Evolutionary conservation across 2,888 invertebrate genomes (phyloP).

Genomic region (Belgica antarctica): DNA sequence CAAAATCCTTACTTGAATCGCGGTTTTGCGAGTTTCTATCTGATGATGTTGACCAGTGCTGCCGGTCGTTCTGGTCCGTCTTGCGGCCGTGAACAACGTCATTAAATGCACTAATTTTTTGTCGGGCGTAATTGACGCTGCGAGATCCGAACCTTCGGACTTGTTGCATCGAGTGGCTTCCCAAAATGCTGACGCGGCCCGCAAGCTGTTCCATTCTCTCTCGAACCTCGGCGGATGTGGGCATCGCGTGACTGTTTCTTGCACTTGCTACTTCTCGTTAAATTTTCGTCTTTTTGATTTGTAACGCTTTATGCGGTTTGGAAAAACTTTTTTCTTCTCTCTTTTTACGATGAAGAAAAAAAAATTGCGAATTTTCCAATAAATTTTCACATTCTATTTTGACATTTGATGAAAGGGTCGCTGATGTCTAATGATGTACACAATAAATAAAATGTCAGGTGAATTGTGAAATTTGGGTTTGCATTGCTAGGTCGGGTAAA

Average conservation of each 20-base stretch:
- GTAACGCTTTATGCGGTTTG: not conserved
- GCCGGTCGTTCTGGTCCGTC: not conserved
- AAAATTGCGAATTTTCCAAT: no score
- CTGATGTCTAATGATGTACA: not conserved
- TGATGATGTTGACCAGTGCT: constrained; percentile 31
- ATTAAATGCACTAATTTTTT: constrained; percentile 28
- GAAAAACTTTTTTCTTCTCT: not conserved
- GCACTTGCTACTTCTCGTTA: not conserved
- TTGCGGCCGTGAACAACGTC: not conserved
- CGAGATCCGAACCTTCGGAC: constrained; percentile 3
- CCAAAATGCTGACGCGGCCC: not conserved
- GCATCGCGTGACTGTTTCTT: not conserved
- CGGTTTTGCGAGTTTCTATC: not conserved
- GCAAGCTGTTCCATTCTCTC: not conserved
- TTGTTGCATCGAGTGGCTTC: constrained; percentile 23
- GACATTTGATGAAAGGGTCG: constrained; percentile 38
- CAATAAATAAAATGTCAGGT: no score
- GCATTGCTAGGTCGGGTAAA: no score
- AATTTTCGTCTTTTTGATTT: not conserved
- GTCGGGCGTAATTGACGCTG: not conserved
- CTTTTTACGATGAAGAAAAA: no score
- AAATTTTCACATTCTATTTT: constrained; percentile 12
- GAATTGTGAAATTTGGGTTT: no score
- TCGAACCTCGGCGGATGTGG: not conserved
- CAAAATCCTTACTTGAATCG: constrained; percentile 34